These are phyloP conservation scores for Bradypodion pumilum DNA, from an alignment of 2,797 vertebrate species.

Conservation along the genomic window DNA sequence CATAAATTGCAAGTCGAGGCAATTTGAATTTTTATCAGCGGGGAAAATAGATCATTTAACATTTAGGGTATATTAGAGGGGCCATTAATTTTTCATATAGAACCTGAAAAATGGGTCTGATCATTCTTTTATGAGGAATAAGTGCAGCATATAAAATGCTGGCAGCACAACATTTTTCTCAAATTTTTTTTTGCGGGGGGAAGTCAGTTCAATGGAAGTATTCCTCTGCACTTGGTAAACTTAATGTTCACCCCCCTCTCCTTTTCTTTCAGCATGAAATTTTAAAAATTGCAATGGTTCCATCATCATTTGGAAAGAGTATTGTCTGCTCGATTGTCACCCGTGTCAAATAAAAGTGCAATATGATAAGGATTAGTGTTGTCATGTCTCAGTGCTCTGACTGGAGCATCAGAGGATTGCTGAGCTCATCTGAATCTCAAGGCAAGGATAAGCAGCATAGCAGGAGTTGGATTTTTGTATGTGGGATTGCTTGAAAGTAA, in stretches of 20 bases:
- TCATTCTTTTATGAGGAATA: constrained; percentile 14
- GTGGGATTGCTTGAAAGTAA: no score
- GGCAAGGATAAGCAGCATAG: no score
- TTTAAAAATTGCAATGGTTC: not conserved
- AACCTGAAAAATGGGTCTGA: constrained; percentile 27
- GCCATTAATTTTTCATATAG: constrained; percentile 40
- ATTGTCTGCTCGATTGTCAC: no score
- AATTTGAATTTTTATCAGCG: constrained; percentile 33
- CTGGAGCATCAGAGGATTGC: no score
- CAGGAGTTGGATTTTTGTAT: no score
- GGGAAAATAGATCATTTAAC: constrained; percentile 31
- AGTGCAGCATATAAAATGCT: constrained; percentile 20
- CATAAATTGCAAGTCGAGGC: constrained; percentile 16
- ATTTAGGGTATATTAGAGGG: constrained; percentile 29
- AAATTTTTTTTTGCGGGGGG: not conserved
- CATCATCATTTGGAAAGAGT: not conserved
- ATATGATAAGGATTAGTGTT: no score
- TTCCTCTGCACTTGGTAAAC: not conserved
- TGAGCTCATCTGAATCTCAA: no score
- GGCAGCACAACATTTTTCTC: not conserved
- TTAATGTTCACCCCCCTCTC: not conserved
- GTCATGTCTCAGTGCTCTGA: no score
- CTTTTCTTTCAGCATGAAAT: not conserved
- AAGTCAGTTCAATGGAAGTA: constrained; percentile 8
- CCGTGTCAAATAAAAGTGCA: no score